These are phyloP conservation scores for Magallana angulata DNA, from an alignment of 1,140 invertebrate species.

Conservation along the genomic window DNA sequence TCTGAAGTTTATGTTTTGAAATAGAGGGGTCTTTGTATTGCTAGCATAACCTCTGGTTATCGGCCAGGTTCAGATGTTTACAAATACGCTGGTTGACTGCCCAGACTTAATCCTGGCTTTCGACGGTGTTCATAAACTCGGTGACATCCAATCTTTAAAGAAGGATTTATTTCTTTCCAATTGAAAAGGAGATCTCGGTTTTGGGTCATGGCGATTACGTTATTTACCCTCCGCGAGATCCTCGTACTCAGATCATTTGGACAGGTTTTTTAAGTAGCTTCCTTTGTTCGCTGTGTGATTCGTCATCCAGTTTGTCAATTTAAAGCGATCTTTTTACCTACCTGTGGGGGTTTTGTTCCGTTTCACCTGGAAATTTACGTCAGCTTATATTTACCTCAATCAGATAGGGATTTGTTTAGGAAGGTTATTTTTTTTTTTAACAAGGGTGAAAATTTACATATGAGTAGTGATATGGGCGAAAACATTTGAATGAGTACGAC, in stretches of 20 bases:
- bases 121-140: neutral
- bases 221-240: neutral
- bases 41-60: neutral
- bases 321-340: slow-evolving; percentile 4
- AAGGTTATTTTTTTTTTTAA: neutral
- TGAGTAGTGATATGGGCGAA: neutral
- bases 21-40: neutral
- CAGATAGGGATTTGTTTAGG: neutral
- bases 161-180: neutral
- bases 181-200: neutral
- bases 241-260: neutral
- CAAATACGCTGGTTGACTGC: slow-evolving; percentile 32
- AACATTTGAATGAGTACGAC: too few species aligned
- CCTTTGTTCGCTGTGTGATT: neutral
- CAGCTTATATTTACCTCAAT: neutral
- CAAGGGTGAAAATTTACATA: neutral
- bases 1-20: neutral
- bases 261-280: neutral
- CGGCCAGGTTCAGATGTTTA: slow-evolving; percentile 15
- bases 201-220: neutral
- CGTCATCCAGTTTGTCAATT: neutral
- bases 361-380: slow-evolving; percentile 11
- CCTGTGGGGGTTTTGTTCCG: slow-evolving; percentile 5
- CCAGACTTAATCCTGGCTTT: neutral
- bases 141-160: neutral